Base-by-base conservation (phyloP, 2,113 vertebrate genomes). In the Aldabrachelys gigantea region DNA sequence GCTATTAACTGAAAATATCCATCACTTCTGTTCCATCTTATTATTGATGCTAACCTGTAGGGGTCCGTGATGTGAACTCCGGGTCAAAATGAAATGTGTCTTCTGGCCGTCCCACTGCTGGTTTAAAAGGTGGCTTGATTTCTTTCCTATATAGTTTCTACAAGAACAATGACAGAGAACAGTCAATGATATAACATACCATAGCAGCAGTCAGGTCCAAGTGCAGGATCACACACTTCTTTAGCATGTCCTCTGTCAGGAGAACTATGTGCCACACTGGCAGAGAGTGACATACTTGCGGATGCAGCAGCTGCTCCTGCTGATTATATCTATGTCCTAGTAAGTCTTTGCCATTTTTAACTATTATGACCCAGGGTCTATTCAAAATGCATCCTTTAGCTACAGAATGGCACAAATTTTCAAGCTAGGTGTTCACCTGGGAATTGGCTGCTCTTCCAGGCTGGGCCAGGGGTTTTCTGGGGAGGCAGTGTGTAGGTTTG, bases 21-120 rank as follows among this genome's bases (percentile, higher is more conserved):
- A 29, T 29, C 17, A 38, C 17, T 16, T 14, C 4, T 2, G 3
- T 38, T 27, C 9, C 21, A 57, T 3, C 27, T 57, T 5, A 25
- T 89, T 2, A 8, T 24, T 2, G 1, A 8, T 11, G 89, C 65
- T 94, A 81, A 99, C 99, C 99, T 96, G 99, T 99, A 75, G 99
- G 99, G 8, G 99, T 99, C 93, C 99, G 98, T 27, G 99, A 99
- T 1, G 99, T 99, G 97, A 99, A 99, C 94, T 99, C 99, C 0
- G 99, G 99, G 91, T 99, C 99, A 90, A 99, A 99, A 97, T 99
- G 99, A 97, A 99, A 99, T 41, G 99, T 99, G 96, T 99, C 99
- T 91, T 99, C 99, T 21, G 99, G 99, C 93, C 99, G 97, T 84
- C 99, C 99, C 82, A 99, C 99, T 0, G 99, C 99, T 0, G 99